Evolutionary conservation across 2,888 invertebrate genomes (phyloP), one percentile per base, ranked within the genome.

Genomic region (Podotricha telesiphe): DNA sequence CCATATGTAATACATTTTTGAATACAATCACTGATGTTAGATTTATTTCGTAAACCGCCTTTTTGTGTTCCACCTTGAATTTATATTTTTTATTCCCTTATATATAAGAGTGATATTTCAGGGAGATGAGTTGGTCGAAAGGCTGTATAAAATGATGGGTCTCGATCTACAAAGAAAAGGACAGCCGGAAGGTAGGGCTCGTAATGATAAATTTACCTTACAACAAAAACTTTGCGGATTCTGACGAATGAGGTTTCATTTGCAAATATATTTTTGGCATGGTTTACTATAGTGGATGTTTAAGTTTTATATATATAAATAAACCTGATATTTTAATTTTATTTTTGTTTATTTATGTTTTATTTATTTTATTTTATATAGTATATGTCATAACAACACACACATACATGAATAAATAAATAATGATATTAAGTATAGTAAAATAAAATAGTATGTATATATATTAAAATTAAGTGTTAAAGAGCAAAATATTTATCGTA

Each of bases 131-230:
- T 28, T 50, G 17, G 22, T 50, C 19, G 28, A 59, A 66, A 28
- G 66, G 48, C 34, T 55, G n/a, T 55, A 51, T 17, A 50, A 66
- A 59, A 59, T 59, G 59, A 59, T 66, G 50, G 66, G 58, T 40
- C n/a, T n/a, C 58, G 50, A 59, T 50, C 50, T 66, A 66, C 66
- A 59, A 68, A 68, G 50, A 68, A 68, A 58, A 59, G 42, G 64
- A 28, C 40, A 59, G 68, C 50, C 59, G 51, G 59, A 68, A 65
- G 59, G 65, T 65, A 65, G 53, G 59, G 34, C 59, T 61, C 28
- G 65, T 68, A 68, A 68, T 68, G 68, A 68, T 65, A 65, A 68
- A 68, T 65, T 68, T 65, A 68, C 65, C 65, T 68, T 65, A 51
- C 42, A 58, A 68, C 58, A 51, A 65, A 66, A 63, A 59, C 17